Conservation (phyloP, 2,888 invertebrate genomes). For the Abscondita cerata region DNA sequence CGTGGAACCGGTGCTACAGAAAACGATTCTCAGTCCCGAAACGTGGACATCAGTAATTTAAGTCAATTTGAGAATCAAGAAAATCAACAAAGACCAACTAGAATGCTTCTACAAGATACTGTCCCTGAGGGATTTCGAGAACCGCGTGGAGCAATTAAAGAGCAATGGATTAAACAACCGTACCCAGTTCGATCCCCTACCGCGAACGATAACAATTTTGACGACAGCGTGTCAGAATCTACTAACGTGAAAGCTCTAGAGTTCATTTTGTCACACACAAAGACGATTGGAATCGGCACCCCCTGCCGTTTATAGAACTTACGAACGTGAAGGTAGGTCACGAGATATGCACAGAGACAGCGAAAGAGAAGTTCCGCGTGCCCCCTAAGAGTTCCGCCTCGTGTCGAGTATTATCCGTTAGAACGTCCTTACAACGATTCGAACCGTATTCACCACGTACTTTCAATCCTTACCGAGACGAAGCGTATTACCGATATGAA, state of each 20-base stretch:
- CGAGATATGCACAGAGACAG: conserved; percentile 37
- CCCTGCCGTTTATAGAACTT: conserved; percentile 33
- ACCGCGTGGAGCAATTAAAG: conserved; percentile 63
- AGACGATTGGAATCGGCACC: conserved; percentile 53
- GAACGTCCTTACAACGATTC: conserved; percentile 32
- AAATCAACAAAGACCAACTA: conserved; percentile 28
- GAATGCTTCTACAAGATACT: conserved; percentile 42
- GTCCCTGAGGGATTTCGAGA: conserved; percentile 29
- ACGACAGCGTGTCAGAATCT: conserved; percentile 62
- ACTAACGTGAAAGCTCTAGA: conserved; percentile 67
- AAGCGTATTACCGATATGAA: conserved; percentile 27
- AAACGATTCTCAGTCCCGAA: background rate
- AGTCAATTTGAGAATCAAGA: conserved; percentile 1
- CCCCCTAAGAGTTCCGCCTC: conserved; percentile 1
- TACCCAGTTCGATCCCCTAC: conserved; percentile 57
- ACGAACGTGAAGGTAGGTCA: conserved; percentile 34
- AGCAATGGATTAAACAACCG: conserved; percentile 69
- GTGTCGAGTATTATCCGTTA: conserved; percentile 24
- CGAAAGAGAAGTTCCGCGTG: conserved; percentile 26
- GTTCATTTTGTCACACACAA: conserved; percentile 73
- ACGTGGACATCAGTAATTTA: conserved; percentile 8
- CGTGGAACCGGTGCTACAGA: conserved; percentile 39
- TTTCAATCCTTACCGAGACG: conserved; percentile 21
- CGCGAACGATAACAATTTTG: conserved; percentile 55
- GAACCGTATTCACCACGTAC: conserved; percentile 16